Conservation (phyloP, 2,113 vertebrate genomes). For the Brachypodius melanocephalos region DNA sequence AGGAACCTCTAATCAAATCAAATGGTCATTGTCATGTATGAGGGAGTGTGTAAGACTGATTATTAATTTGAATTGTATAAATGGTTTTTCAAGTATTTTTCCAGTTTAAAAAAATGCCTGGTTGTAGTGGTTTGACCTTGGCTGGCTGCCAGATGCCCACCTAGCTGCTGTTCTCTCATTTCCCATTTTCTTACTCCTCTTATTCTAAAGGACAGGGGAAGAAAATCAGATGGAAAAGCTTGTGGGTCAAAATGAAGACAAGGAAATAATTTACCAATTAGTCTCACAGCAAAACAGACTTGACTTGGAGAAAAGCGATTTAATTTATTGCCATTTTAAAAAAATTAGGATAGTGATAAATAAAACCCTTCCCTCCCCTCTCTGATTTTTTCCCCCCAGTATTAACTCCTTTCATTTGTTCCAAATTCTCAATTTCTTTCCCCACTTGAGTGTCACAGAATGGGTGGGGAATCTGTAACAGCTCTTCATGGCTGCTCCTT, state of each 20-base stretch:
- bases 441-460: not conserved
- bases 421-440: not conserved
- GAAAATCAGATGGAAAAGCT: not conserved
- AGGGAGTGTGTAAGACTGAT: not conserved
- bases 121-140: not conserved
- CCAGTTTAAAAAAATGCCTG: not conserved
- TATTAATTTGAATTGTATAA: not conserved
- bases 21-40: not conserved
- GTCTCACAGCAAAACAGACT: not conserved
- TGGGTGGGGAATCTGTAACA: not conserved
- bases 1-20: not conserved
- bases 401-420: not conserved
- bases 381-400: not conserved
- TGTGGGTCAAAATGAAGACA: not conserved
- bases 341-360: not conserved
- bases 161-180: not conserved
- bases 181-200: not conserved
- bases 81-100: not conserved
- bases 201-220: not conserved
- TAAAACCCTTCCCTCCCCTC: not conserved
- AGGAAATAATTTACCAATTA: not conserved
- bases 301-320: not conserved
- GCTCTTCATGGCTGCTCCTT: not conserved
- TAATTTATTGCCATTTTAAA: not conserved
- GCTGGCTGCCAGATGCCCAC: not conserved